These are phyloP conservation scores for Sebastes wilsoni DNA, from an alignment of 2,797 vertebrate species.

Conservation along the genomic window DNA sequence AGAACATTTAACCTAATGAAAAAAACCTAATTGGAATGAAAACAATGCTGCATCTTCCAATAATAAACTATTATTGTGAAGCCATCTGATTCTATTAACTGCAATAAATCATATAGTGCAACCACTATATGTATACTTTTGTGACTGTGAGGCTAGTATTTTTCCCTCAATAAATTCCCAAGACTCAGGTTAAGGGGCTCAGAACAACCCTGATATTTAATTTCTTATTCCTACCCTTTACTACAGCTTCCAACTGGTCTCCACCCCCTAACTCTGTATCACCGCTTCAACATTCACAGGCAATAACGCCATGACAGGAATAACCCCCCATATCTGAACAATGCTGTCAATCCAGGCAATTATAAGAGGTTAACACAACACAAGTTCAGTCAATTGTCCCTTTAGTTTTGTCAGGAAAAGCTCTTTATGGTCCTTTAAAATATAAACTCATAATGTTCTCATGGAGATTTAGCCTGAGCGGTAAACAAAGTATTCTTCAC, in stretches of 20 bases:
- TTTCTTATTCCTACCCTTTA: neutral
- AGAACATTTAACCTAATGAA: conserved; percentile 9
- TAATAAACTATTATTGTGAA: neutral
- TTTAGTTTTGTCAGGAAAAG: neutral
- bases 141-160: neutral
- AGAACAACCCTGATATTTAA: neutral
- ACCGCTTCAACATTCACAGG: neutral
- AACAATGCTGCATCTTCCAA: neutral
- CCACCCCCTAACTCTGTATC: neutral
- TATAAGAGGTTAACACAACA: neutral
- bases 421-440: neutral
- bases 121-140: neutral
- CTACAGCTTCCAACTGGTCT: neutral
- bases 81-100: neutral
- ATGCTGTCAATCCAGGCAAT: neutral
- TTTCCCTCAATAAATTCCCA: neutral
- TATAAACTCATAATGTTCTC: neutral
- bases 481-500: neutral
- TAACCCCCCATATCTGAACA: neutral
- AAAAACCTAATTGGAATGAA: neutral
- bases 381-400: neutral
- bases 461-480: neutral
- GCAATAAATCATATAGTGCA: neutral
- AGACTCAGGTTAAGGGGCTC: neutral
- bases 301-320: neutral